Evolutionary conservation across 30 jellyfish, hydroid and myxozoan species (phyloP), one percentile per base, ranked within the genome.

Genomic region (Cassiopea xamachana): DNA sequence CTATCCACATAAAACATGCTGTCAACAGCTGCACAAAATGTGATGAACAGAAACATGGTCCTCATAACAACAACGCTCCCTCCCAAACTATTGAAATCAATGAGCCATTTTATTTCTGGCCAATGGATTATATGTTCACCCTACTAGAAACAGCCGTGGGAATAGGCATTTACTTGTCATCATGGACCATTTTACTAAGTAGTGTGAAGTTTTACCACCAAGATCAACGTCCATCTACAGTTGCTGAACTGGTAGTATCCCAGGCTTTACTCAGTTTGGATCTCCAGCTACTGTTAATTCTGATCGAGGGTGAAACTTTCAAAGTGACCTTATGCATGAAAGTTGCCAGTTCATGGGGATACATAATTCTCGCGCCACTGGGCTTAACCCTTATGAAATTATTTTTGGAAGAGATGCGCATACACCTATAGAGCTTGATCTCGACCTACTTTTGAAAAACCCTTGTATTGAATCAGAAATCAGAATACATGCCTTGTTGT

Each of bases 111-210:
- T 86, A 55, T 18, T 75, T 73, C 48, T 62, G 89, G 84, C 90
- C 93, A 1, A 68, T 85, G 85, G 95, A 79, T 55, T 83, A 81
- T 46, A 85, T 80, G 92, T 96, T 90, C 0, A 92, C 98, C 80
- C 78, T 92, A 51, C 97, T 94, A 2, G 84, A 61, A 49, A 80
- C 97, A 48, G 27, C 86, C 46, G 43, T 82, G 94, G 97, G 51
- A 91, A 91, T 70, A 91, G 84, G 67, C 92, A 91, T 70, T 16
- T 91, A 1, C 85, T 85, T 14, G 97, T 91, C 46, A 85, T 84
- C 73, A 81, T 74, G 88, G 91, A 89, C 80, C 88, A 89, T 48
- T 89, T 89, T 70, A 89, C 96, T 55, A 89, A 81, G 60, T 89
- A 92, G 96, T 68, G 91, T 55, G 91, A 83, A 68, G 84, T 43